These are phyloP conservation scores for Apogon hyalosoma DNA, from an alignment of 2,797 vertebrate genomes.

Conservation along the genomic window DNA sequence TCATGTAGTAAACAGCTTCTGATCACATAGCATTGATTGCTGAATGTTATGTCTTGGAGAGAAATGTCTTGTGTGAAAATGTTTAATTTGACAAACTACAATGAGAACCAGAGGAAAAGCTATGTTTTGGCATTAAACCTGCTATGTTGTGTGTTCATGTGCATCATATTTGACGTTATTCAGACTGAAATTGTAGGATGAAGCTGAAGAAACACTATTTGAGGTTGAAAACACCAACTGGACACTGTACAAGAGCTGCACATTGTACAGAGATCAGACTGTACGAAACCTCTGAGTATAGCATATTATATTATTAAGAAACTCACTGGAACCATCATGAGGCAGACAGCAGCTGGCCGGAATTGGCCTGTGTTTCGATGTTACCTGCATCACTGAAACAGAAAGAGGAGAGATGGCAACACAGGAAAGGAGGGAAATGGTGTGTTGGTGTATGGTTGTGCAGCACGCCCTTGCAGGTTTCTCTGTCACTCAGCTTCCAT, in stretches of 20 bases:
- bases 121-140: background rate
- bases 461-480: conserved; percentile 89
- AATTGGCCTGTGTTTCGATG: conserved; percentile 3
- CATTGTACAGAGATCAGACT: background rate
- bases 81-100: background rate
- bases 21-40: no score
- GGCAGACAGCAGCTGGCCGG: background rate
- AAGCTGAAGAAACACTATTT: background rate
- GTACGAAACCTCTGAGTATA: background rate
- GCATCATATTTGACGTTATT: background rate
- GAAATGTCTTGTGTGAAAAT: background rate
- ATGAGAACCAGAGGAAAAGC: conserved; percentile 10
- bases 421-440: conserved; percentile 51
- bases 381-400: conserved; percentile 11
- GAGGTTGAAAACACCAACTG: background rate
- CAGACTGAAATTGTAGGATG: background rate
- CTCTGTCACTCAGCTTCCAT: conserved; percentile 88
- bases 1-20: no score
- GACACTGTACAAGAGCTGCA: background rate
- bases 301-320: background rate
- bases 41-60: background rate
- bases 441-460: conserved; percentile 63
- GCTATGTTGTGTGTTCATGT: conserved; percentile 7
- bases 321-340: background rate
- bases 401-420: conserved; percentile 45